Evolutionary conservation across 2,113 vertebrate species (phyloP).

Genomic region (Mesembrinibis cayennensis): DNA sequence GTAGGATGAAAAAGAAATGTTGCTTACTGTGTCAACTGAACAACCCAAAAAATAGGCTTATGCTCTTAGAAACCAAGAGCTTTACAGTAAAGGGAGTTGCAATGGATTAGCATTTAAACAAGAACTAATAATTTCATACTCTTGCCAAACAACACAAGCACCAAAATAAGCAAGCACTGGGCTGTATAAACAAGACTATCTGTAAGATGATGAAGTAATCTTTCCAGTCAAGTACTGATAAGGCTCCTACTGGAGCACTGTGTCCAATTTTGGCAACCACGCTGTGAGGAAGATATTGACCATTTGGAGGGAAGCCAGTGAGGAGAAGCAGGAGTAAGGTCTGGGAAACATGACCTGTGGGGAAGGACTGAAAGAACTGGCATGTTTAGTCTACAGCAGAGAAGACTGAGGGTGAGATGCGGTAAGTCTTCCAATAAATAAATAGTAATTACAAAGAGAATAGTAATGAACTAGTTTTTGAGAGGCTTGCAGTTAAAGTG

Average conservation of each 20-base stretch:
- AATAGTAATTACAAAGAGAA: neutral
- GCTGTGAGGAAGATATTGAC: neutral
- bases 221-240: neutral
- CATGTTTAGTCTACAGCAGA: neutral
- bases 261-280: neutral
- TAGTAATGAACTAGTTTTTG: neutral
- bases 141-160: neutral
- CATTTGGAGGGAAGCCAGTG: neutral
- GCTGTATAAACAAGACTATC: neutral
- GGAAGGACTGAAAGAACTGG: neutral
- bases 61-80: neutral
- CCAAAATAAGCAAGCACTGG: neutral
- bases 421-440: neutral
- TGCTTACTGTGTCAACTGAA: neutral
- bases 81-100: neutral
- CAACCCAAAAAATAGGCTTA: neutral
- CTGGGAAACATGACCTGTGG: neutral
- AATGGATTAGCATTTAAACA: neutral
- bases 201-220: neutral
- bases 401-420: neutral
- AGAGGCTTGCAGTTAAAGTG: neutral
- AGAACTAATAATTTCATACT: neutral
- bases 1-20: neutral
- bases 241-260: neutral
- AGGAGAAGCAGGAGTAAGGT: neutral